phyloP scores from a whole-genome alignment of 1,140 invertebrate species.

The Odontomachus brunneus region DNA sequence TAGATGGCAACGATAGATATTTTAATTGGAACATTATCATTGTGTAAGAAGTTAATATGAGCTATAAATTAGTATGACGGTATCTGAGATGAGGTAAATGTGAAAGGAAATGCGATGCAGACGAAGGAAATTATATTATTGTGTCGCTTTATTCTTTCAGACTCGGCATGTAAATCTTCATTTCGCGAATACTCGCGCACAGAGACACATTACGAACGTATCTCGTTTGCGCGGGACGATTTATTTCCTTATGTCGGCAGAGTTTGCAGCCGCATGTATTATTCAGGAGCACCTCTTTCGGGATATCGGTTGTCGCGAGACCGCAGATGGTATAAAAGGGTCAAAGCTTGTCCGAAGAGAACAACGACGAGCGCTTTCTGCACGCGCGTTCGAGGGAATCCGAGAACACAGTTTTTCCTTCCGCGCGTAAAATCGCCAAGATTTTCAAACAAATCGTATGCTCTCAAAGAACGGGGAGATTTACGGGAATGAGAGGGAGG shows the following conservation, averaged over 20 bases:
- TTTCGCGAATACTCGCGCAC: constrained; percentile 13
- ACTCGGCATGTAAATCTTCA: constrained; percentile 10
- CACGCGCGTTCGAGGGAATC: not conserved
- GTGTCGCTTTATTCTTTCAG: not conserved
- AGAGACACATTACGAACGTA: not conserved
- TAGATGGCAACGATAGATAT: too few relatives aligned
- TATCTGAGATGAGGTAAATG: too few relatives aligned
- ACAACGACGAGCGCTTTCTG: constrained; percentile 16
- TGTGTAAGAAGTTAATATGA: too few relatives aligned
- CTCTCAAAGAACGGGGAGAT: constrained; percentile 7
- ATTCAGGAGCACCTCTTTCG: constrained; percentile 24
- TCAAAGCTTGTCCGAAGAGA: constrained; percentile 45
- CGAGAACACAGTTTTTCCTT: constrained; percentile 19
- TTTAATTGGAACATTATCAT: too few relatives aligned
- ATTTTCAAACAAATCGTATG: constrained; percentile 28
- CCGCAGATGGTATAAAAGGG: constrained; percentile 42
- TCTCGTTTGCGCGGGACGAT: constrained; percentile 18
- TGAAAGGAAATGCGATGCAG: too few relatives aligned
- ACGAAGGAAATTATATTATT: constrained; percentile 4
- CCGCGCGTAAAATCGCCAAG: constrained; percentile 44
- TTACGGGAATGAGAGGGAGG: not conserved
- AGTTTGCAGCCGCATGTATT: constrained; percentile 43
- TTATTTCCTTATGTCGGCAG: constrained; percentile 31
- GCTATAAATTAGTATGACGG: too few relatives aligned
- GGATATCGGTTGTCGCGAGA: constrained; percentile 43